These are phyloP conservation scores for Brachyrhaphis roseni DNA, from an alignment of 2,797 vertebrate species.

Conservation along the genomic window DNA sequence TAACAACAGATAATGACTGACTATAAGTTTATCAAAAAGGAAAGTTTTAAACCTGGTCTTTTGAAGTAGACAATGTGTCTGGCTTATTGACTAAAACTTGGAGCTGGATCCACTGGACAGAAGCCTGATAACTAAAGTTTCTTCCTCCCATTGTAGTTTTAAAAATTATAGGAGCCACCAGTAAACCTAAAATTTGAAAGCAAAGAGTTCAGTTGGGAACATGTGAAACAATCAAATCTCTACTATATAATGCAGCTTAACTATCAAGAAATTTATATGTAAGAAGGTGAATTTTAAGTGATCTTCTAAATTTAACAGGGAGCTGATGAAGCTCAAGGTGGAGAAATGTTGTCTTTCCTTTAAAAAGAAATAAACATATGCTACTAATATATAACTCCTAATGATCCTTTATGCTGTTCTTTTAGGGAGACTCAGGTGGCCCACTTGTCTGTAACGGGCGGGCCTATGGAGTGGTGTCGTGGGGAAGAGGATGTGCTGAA, in stretches of 20 bases:
- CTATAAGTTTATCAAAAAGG: background rate
- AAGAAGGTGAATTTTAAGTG: background rate
- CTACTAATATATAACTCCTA: background rate
- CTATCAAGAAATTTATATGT: background rate
- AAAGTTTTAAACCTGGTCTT: background rate
- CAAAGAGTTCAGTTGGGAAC: background rate
- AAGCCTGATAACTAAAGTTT: background rate
- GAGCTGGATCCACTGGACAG: background rate
- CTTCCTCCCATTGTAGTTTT: background rate
- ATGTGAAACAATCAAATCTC: background rate
- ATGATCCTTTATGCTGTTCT: conserved; percentile 6
- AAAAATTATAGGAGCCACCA: background rate
- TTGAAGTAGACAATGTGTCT: background rate
- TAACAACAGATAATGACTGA: background rate
- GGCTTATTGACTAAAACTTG: background rate
- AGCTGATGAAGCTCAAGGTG: background rate
- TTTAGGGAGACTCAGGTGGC: conserved; percentile 86
- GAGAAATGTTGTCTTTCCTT: background rate
- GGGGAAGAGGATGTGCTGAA: conserved; percentile 82
- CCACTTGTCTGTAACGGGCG: conserved; percentile 83
- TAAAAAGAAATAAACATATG: background rate
- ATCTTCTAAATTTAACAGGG: background rate
- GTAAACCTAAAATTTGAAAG: background rate
- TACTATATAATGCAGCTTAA: background rate
- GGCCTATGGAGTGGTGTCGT: conserved; percentile 84